Conservation (phyloP, 1,140 invertebrate genomes). For the Oncopodura yosiiana region DNA sequence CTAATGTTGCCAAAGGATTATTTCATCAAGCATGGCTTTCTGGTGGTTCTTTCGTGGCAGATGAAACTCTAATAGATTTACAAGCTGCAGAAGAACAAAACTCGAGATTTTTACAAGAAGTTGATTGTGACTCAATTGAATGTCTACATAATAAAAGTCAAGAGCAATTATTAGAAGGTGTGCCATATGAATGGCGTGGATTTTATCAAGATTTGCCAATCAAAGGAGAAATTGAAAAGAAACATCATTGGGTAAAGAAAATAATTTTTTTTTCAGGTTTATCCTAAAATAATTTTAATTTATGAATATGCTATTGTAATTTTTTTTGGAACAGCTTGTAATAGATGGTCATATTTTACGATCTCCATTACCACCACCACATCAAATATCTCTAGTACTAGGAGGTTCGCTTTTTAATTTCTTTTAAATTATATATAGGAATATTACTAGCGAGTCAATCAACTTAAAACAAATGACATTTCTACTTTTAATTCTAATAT, state of each 20-base stretch:
- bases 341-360: constrained; percentile 57
- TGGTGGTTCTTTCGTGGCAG: constrained; percentile 13
- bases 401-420: no score
- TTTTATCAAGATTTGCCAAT: constrained; percentile 51
- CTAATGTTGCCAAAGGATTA: constrained; percentile 41
- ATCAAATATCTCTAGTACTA: no score
- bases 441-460: no score
- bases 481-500: background rate
- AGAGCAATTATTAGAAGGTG: constrained; percentile 52
- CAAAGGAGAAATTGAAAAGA: constrained; percentile 45
- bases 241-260: constrained; percentile 65
- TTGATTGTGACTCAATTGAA: constrained; percentile 40
- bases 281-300: no score
- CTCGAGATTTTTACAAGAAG: constrained; percentile 48
- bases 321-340: no score
- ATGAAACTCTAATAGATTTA: background rate
- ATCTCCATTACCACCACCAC: constrained; percentile 36
- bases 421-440: no score
- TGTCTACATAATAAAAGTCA: constrained; percentile 40
- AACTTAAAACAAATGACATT: background rate
- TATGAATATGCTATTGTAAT: no score
- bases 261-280: no score
- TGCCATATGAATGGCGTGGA: constrained; percentile 58
- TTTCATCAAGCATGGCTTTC: constrained; percentile 36
- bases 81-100: constrained; percentile 51